Evolutionary conservation across 1,140 invertebrate genomes (phyloP).

Genomic region (Drosophila novamexicana): DNA sequence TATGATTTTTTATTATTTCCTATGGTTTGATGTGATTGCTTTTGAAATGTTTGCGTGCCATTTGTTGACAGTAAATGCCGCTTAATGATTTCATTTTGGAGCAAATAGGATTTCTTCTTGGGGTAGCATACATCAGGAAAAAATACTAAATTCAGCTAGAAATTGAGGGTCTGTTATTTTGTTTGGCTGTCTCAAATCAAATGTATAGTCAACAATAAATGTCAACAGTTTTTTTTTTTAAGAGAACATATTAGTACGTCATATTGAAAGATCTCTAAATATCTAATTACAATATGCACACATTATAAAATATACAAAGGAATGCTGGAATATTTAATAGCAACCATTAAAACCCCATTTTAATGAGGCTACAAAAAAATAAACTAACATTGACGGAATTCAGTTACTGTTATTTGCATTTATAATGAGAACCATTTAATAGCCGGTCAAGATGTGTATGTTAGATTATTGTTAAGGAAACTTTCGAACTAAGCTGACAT

Average conservation of each 20-base stretch:
- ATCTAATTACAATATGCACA: neutral
- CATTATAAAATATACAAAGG: neutral
- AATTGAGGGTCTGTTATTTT: neutral
- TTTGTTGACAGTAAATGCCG: slow-evolving; percentile 74
- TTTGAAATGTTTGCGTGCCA: slow-evolving; percentile 76
- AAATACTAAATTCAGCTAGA: slow-evolving; percentile 5
- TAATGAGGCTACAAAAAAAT: neutral
- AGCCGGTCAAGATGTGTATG: neutral
- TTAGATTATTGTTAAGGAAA: too few species aligned
- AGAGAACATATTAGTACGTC: neutral
- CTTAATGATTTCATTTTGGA: slow-evolving; percentile 75
- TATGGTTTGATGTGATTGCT: slow-evolving; percentile 63
- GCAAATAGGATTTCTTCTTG: slow-evolving; percentile 53
- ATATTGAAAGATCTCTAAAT: neutral
- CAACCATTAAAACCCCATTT: neutral
- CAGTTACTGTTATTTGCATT: neutral
- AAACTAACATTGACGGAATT: neutral
- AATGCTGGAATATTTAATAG: neutral
- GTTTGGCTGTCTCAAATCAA: slow-evolving; percentile 8
- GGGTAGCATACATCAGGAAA: neutral
- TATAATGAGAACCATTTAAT: slow-evolving; percentile 1
- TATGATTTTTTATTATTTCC: slow-evolving; percentile 68
- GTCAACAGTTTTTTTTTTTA: neutral
- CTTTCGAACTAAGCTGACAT: too few species aligned
- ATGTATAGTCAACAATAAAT: slow-evolving; percentile 8